phyloP scores from a whole-genome alignment of 2,888 invertebrate species.

The Dasysyrphus albostriatus region DNA sequence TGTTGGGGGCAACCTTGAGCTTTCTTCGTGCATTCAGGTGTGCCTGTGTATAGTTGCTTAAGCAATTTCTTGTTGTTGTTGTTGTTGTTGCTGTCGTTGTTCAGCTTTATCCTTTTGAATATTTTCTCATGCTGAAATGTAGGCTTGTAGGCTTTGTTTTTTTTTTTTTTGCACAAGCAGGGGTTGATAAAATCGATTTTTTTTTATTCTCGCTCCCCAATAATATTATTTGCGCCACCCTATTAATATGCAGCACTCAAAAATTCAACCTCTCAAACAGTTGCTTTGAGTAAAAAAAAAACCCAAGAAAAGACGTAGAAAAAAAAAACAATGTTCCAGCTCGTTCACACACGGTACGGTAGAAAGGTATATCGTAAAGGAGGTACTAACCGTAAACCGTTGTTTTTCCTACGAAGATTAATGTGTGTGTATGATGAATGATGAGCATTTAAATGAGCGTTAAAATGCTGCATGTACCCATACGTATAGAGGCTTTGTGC shows the following conservation, averaged over 20 bases:
- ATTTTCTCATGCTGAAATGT: slow-evolving; percentile 4
- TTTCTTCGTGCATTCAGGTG: slow-evolving; percentile 60
- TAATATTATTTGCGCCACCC: slow-evolving; percentile 12
- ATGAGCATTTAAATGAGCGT: slow-evolving; percentile 13
- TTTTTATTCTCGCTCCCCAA: slow-evolving; percentile 4
- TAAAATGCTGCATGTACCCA: not conserved
- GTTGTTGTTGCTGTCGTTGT: not conserved
- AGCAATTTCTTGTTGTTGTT: not conserved
- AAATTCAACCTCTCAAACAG: slow-evolving; percentile 13
- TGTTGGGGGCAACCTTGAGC: slow-evolving; percentile 56
- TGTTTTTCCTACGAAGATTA: not conserved
- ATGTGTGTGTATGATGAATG: slow-evolving; percentile 13
- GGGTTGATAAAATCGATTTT: slow-evolving; percentile 25
- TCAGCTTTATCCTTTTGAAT: slow-evolving; percentile 16
- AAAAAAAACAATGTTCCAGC: not conserved
- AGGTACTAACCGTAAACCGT: slow-evolving; percentile 9
- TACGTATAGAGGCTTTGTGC: not conserved
- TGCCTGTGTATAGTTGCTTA: not conserved
- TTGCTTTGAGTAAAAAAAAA: slow-evolving; percentile 17
- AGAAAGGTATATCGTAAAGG: no score
- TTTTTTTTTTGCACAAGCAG: not conserved
- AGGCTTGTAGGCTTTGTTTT: slow-evolving; percentile 16
- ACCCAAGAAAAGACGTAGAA: slow-evolving; percentile 30
- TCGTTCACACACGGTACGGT: not conserved
- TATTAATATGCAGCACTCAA: slow-evolving; percentile 17